Conservation (phyloP, 2,113 vertebrate genomes). For the Agapornis roseicollis region DNA sequence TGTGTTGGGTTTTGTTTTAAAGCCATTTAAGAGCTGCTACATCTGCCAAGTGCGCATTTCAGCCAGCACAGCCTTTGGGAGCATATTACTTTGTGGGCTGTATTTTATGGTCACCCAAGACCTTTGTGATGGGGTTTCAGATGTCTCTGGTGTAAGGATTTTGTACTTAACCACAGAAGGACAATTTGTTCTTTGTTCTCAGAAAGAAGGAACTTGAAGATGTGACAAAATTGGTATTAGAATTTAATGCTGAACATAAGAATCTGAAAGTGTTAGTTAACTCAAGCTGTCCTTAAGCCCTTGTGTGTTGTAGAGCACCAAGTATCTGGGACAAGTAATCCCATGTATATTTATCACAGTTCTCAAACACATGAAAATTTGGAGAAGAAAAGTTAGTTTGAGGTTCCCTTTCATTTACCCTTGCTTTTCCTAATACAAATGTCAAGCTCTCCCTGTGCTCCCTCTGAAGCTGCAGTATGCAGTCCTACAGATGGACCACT, state of each 20-base stretch:
- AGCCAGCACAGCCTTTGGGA: not conserved
- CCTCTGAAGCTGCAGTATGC: not conserved
- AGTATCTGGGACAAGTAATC: not conserved
- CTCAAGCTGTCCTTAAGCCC: not conserved
- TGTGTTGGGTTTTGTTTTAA: not conserved
- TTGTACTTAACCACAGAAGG: not conserved
- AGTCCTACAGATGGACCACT: not conserved
- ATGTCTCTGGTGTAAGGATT: not conserved
- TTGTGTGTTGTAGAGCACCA: not conserved
- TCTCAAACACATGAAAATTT: not conserved
- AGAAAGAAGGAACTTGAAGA: not conserved
- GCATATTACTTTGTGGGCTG: not conserved
- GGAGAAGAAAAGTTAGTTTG: not conserved
- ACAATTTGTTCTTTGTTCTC: not conserved
- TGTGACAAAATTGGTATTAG: not conserved
- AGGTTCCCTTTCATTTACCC: not conserved
- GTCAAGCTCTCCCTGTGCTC: not conserved
- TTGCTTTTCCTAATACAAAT: not conserved
- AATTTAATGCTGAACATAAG: not conserved
- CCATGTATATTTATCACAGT: not conserved
- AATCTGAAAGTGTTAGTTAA: not conserved
- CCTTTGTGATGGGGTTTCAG: not conserved
- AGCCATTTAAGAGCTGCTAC: not conserved
- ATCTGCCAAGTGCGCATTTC: not conserved
- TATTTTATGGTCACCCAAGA: not conserved